Evolutionary conservation across 2,113 vertebrate species (phyloP), one percentile per base, ranked within the genome.

Genomic region (Glareola pratincola): DNA sequence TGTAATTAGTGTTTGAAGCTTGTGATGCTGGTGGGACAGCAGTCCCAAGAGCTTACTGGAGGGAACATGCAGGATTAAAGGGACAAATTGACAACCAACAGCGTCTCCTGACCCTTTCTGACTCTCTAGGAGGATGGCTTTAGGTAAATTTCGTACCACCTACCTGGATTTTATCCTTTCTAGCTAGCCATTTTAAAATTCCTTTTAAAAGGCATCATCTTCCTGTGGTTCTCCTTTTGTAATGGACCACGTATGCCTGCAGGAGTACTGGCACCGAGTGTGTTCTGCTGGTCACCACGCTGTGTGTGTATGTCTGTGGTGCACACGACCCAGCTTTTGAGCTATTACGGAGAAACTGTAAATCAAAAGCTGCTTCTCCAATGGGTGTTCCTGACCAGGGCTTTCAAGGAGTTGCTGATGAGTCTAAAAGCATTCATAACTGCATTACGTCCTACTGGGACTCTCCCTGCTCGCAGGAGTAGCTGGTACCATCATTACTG

Each of bases 371-470:
- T 88, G 68, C 1, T 16, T 81, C 68, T 89, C 41, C 26, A 15
- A 0, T 29, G n/a, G 7, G 4, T 54, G 22, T 24, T 59, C 39
- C 56, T 67, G 41, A 45, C 19, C 37, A 39, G 77, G 47, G 47
- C n/a, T 23, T 87, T 69, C 22, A 26, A 67, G 64, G 77, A 74
- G 51, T 67, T 26, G 4, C 53, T 78, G 14, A 54, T 27, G 56
- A 20, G 36, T 34, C 63, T 62, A 32, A 63, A 66, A 27, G 18
- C 17, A 9, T 19, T 66, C 10, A 4, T 0, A 4, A 41, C 14
- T 0, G 0, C 30, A 8, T 16, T 0, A 0, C 1, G 1, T 72
- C 66, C 51, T 9, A 4, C 0, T 0, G 34, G 56, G 80, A 19
- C 2, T 3, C 14, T 20, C 9, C 50, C 36, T n/a, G n/a, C 56